These are phyloP conservation scores for Muraenolepis orangiensis DNA, from an alignment of 2,797 vertebrate species.

Conservation along the genomic window DNA sequence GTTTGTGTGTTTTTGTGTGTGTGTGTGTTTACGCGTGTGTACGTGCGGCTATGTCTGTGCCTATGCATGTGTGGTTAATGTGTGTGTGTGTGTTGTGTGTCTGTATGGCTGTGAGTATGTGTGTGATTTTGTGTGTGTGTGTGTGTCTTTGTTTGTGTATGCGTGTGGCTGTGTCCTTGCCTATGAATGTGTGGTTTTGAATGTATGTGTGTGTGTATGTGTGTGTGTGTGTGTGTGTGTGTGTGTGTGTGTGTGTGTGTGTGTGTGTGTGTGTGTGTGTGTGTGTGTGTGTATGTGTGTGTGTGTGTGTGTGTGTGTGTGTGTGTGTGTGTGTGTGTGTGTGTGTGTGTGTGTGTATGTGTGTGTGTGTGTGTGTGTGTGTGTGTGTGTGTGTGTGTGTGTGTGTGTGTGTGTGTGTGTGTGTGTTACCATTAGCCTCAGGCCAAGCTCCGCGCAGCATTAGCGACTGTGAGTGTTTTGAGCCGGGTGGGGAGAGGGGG, in stretches of 20 bases:
- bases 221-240: conserved; percentile 15
- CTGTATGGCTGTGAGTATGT: conserved; percentile 22
- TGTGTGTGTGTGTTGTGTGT: conserved; percentile 5
- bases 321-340: conserved; percentile 13
- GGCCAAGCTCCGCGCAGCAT: conserved; percentile 23
- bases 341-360: conserved; percentile 14
- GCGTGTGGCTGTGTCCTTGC: conserved; percentile 8
- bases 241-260: too few relatives aligned
- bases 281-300: conserved; percentile 14
- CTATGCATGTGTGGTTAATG: conserved; percentile 2
- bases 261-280: too few relatives aligned
- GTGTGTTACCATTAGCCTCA: conserved; percentile 24
- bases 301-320: conserved; percentile 28
- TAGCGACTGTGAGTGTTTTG: conserved; percentile 49
- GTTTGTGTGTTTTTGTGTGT: conserved; percentile 28
- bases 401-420: neutral
- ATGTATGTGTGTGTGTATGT: conserved; percentile 5
- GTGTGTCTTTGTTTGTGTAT: conserved; percentile 16
- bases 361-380: conserved; percentile 10
- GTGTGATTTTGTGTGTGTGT: conserved; percentile 18
- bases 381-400: conserved; percentile 5
- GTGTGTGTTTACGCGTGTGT: conserved; percentile 12
- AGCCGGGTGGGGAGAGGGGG: too few relatives aligned
- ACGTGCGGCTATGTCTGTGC: conserved; percentile 11
- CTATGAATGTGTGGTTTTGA: conserved; percentile 5